phyloP scores from a whole-genome alignment of 2,113 vertebrate species.

The Mormoops blainvillei region DNA sequence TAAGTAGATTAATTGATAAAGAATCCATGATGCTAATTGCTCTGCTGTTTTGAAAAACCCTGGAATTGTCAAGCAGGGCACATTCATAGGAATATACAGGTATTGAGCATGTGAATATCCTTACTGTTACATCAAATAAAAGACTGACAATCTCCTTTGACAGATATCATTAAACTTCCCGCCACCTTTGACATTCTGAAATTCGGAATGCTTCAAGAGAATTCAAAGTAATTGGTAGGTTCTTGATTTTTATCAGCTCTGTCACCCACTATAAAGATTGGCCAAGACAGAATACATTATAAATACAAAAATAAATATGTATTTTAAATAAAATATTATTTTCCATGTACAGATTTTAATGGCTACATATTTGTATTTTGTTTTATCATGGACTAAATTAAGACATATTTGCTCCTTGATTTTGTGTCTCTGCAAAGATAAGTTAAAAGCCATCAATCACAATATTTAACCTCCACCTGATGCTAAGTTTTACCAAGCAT shows the following conservation, averaged over 20 bases:
- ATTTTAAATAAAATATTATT: slow-evolving; percentile 5
- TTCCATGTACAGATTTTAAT: background rate
- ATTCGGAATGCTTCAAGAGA: background rate
- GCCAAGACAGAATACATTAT: background rate
- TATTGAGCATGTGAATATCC: background rate
- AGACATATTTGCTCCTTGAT: background rate
- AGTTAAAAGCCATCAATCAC: background rate
- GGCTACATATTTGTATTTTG: background rate
- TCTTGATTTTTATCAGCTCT: background rate
- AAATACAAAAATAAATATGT: background rate
- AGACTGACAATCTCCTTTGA: background rate
- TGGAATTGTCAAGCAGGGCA: background rate
- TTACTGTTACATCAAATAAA: background rate
- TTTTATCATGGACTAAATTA: background rate
- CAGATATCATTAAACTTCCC: background rate
- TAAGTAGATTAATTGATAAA: slow-evolving; percentile 46
- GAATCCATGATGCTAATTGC: slow-evolving; percentile 35
- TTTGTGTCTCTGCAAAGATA: background rate
- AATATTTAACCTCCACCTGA: slow-evolving; percentile 36
- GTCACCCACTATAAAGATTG: background rate
- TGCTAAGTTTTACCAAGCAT: background rate
- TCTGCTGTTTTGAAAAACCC: slow-evolving; percentile 3
- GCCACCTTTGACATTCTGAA: background rate
- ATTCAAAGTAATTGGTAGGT: background rate
- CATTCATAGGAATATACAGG: background rate